These are phyloP conservation scores for Danio choprae DNA, from an alignment of 2,797 vertebrate genomes.

Conservation along the genomic window DNA sequence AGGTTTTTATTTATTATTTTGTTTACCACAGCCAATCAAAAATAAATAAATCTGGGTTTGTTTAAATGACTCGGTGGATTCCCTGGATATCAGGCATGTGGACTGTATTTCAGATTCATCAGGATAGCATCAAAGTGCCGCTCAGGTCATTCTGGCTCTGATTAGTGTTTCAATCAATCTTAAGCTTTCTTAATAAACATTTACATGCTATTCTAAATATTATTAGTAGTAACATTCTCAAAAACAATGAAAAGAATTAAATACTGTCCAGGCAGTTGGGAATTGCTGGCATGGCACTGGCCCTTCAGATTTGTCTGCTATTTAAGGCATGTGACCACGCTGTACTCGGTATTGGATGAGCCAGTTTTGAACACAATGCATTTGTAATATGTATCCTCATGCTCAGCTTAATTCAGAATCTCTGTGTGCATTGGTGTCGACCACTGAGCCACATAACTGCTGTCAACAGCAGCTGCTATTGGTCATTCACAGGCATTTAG, in stretches of 20 bases:
- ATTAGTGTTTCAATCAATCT: constrained; percentile 17
- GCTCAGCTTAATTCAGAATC: constrained; percentile 29
- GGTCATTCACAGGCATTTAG: constrained; percentile 8
- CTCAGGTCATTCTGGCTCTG: constrained; percentile 5
- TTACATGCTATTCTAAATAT: constrained; percentile 8
- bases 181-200: constrained; percentile 25
- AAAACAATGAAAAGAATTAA: not conserved
- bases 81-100: not conserved
- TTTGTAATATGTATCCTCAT: not conserved
- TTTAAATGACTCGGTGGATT: constrained; percentile 6
- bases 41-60: not conserved
- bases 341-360: constrained; percentile 5
- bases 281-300: not conserved
- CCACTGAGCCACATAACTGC: constrained; percentile 25
- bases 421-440: constrained; percentile 20
- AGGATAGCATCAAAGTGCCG: not conserved
- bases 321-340: constrained; percentile 16
- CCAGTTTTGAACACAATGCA: constrained; percentile 6
- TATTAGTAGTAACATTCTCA: not conserved
- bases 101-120: not conserved
- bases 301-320: constrained; percentile 2
- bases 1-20: not conserved
- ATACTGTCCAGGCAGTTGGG: constrained; percentile 13
- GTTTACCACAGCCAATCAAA: constrained; percentile 27
- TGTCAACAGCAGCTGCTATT: constrained; percentile 37